phyloP scores from a whole-genome alignment of 1,140 invertebrate genomes.

The Neelides sp. region DNA sequence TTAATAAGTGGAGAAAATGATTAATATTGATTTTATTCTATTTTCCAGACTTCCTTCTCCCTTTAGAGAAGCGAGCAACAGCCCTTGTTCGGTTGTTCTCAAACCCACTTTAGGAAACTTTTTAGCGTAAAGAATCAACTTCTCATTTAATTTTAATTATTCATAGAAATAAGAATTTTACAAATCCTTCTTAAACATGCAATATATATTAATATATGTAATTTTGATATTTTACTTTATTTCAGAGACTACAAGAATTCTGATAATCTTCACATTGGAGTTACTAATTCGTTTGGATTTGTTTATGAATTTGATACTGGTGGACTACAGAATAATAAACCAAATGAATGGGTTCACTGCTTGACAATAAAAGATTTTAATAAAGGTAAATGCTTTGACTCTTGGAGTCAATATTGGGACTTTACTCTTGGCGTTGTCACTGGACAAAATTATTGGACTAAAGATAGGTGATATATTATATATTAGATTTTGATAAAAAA shows the following conservation, averaged over 20 bases:
- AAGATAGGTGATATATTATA: conserved; percentile 37
- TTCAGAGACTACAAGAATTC: conserved; percentile 61
- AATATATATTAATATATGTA: neutral
- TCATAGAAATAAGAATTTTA: neutral
- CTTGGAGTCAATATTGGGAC: conserved; percentile 64
- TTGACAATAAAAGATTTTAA: conserved; percentile 47
- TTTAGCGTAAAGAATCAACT: conserved; percentile 50
- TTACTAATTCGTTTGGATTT: conserved; percentile 57
- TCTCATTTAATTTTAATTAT: conserved; percentile 6
- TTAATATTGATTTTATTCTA: conserved; percentile 19
- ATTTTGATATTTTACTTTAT: conserved; percentile 14
- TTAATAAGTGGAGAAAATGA: neutral
- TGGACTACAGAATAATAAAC: conserved; percentile 46
- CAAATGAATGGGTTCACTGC: conserved; percentile 54
- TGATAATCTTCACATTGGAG: conserved; percentile 66
- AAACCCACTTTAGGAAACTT: conserved; percentile 68
- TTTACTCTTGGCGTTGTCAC: conserved; percentile 50
- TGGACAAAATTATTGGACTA: conserved; percentile 49
- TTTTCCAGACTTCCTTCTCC: conserved; percentile 57
- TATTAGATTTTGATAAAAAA: neutral
- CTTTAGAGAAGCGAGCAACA: conserved; percentile 56
- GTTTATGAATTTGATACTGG: conserved; percentile 63
- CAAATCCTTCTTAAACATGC: conserved; percentile 5
- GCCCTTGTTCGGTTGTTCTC: conserved; percentile 58
- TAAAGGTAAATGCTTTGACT: conserved; percentile 37